phyloP scores from a whole-genome alignment of 1,140 invertebrate species.

The Charaxes varanes region DNA sequence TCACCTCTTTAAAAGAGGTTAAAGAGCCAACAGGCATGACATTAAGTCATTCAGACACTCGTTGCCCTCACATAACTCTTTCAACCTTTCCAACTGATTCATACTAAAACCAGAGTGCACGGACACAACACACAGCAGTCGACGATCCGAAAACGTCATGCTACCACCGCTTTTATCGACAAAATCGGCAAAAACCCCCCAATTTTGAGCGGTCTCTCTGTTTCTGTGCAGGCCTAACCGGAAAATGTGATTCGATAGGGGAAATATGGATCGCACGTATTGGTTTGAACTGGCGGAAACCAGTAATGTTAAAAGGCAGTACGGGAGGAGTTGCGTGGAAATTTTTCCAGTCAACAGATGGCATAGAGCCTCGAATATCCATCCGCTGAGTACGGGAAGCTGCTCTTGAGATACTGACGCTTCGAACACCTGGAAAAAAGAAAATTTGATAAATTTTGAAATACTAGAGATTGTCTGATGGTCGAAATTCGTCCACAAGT shows the following conservation, averaged over 20 bases:
- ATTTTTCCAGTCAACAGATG: constrained; percentile 59
- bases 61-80: constrained; percentile 48
- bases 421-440: constrained; percentile 58
- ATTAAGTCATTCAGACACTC: constrained; percentile 47
- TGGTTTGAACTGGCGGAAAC: constrained; percentile 54
- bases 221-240: constrained; percentile 36
- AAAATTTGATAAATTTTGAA: background rate
- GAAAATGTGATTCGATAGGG: constrained; percentile 41
- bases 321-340: constrained; percentile 40
- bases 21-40: constrained; percentile 33
- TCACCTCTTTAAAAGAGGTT: background rate
- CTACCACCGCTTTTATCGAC: constrained; percentile 13
- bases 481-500: no score
- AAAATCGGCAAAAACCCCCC: constrained; percentile 37
- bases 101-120: constrained; percentile 54
- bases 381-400: constrained; percentile 61
- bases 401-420: constrained; percentile 59
- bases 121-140: constrained; percentile 58
- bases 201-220: constrained; percentile 16
- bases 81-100: constrained; percentile 54
- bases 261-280: constrained; percentile 37
- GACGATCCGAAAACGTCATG: constrained; percentile 57
- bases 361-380: constrained; percentile 67
- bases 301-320: constrained; percentile 48
- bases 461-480: no score